Percentiles rank a stretch among this genome's conserved stretches.
Conservation (phyloP, 2,113 vertebrate genomes). For the Casuarius casuarius region DNA sequence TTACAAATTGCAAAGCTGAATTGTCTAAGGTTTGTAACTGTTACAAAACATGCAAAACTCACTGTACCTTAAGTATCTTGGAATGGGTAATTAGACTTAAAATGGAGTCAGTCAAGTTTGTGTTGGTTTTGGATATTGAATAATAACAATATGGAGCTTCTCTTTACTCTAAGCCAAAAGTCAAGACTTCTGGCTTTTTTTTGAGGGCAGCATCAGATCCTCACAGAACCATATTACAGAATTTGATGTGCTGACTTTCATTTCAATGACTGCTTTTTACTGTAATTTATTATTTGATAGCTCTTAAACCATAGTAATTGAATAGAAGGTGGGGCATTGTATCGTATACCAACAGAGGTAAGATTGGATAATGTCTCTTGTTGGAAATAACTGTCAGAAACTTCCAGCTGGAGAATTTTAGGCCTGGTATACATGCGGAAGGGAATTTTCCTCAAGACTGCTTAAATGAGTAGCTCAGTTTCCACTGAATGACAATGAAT, state of each 20-base stretch:
- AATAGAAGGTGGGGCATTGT: neutral
- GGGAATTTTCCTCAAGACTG: neutral
- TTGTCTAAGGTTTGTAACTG: neutral
- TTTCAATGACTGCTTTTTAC: neutral
- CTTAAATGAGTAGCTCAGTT: neutral
- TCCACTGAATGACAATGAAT: neutral
- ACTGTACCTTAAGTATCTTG: neutral
- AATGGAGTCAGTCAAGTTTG: neutral
- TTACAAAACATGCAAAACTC: neutral
- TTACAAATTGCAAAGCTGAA: too few relatives aligned
- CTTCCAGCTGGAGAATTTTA: neutral
- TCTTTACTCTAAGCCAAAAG: neutral
- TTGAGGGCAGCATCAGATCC: neutral
- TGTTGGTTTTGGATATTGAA: neutral
- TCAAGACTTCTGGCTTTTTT: neutral
- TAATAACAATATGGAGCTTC: neutral
- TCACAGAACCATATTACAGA: neutral
- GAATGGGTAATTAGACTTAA: neutral
- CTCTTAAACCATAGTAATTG: neutral
- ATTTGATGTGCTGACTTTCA: neutral
- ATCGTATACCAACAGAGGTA: neutral
- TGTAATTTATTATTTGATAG: neutral
- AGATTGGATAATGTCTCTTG: neutral
- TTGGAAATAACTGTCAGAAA: neutral
- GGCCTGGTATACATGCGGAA: neutral